These are phyloP conservation scores for Mizuhopecten yessoensis DNA, from an alignment of 1,140 invertebrate species.

Conservation along the genomic window DNA sequence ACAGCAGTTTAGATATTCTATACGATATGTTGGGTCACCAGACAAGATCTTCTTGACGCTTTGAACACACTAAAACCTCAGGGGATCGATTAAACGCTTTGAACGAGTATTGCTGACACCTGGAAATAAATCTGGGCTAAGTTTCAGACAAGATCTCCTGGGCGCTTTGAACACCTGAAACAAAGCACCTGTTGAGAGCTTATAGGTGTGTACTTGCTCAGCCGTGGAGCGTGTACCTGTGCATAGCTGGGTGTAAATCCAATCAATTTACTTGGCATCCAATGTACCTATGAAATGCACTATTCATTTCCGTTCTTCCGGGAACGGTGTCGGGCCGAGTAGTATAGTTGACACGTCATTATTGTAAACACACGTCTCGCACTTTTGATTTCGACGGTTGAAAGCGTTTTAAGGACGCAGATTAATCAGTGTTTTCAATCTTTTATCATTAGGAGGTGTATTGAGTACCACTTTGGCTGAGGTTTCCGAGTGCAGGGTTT, in stretches of 20 bases:
- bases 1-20: neutral
- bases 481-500: neutral
- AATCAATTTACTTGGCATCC: neutral
- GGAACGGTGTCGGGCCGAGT: neutral
- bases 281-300: neutral
- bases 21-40: neutral
- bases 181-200: neutral
- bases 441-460: neutral
- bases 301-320: neutral
- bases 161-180: conserved; percentile 1
- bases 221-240: neutral
- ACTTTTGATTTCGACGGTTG: neutral
- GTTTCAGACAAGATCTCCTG: conserved; percentile 24
- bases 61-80: neutral
- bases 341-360: neutral
- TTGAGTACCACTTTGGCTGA: neutral
- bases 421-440: conserved; percentile 35
- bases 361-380: conserved; percentile 12
- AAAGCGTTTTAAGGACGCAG: neutral
- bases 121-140: neutral
- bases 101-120: conserved; percentile 19
- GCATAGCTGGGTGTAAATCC: neutral
- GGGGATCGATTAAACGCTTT: neutral
- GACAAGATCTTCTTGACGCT: neutral
- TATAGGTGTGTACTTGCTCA: neutral